Conservation (phyloP, 2,113 vertebrate genomes). For the Neodontobutis hainanensis region DNA sequence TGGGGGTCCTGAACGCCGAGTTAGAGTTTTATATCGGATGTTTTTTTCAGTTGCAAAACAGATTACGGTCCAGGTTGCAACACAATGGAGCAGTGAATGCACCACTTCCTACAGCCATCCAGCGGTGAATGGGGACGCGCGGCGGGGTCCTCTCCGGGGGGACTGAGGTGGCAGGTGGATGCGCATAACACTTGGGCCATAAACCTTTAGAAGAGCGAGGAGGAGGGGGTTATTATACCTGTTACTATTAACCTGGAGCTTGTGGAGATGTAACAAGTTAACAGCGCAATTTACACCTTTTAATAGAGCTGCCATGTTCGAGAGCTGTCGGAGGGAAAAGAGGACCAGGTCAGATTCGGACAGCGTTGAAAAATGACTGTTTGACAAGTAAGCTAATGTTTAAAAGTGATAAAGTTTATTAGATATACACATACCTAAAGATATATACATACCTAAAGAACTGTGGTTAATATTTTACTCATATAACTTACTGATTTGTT, state of each 20-base stretch:
- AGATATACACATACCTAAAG: too few species aligned
- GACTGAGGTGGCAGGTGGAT: conserved; percentile 71
- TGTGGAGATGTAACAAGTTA: conserved; percentile 12
- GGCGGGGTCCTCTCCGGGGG: conserved; percentile 68
- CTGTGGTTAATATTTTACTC: too few species aligned
- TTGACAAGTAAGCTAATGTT: neutral
- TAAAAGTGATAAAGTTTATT: too few species aligned
- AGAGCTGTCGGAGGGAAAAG: neutral
- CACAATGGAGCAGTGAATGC: conserved; percentile 76
- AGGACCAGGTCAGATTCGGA: neutral
- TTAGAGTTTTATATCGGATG: conserved; percentile 75
- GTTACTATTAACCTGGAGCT: conserved; percentile 56
- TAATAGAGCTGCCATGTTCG: neutral
- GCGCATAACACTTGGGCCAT: conserved; percentile 56
- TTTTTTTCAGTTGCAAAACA: conserved; percentile 85
- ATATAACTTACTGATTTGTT: too few species aligned
- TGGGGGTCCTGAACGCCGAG: conserved; percentile 76
- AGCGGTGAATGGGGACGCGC: conserved; percentile 64
- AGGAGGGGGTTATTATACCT: conserved; percentile 42
- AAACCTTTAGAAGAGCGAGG: conserved; percentile 37
- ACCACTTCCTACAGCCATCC: conserved; percentile 79
- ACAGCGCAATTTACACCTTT: conserved; percentile 35
- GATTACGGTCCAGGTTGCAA: conserved; percentile 78
- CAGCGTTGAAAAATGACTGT: neutral
- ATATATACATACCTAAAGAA: too few species aligned